phyloP scores from a whole-genome alignment of 1,140 invertebrate genomes.

The Venturia canescens region DNA sequence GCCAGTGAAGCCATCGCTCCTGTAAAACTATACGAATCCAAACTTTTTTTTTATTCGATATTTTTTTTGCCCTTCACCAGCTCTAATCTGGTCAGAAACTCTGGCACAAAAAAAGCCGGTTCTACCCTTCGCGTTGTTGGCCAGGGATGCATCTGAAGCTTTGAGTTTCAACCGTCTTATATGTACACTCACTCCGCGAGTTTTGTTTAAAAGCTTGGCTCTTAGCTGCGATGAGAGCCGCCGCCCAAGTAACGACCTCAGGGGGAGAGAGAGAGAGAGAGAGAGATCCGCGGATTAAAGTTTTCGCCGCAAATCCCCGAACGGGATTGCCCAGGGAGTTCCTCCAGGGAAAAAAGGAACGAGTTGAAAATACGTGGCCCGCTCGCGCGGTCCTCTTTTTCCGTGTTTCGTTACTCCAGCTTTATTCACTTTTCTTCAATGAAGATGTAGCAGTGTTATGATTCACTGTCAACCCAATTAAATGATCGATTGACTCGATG shows the following conservation, averaged over 20 bases:
- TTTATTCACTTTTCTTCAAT: neutral
- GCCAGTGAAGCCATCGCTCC: no score
- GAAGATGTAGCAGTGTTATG: neutral
- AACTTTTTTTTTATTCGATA: no score
- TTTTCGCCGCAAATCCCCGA: slow-evolving; percentile 39
- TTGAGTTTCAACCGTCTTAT: neutral
- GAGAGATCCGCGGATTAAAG: slow-evolving; percentile 18
- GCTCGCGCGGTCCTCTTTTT: neutral
- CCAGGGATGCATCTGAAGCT: neutral
- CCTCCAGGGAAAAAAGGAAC: neutral
- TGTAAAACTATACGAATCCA: no score
- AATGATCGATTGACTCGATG: neutral
- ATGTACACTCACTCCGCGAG: neutral
- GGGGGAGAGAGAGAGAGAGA: neutral
- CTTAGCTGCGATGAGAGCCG: neutral
- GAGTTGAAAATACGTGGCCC: neutral
- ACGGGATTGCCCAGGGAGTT: slow-evolving; percentile 30
- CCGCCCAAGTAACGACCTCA: neutral
- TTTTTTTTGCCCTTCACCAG: no score
- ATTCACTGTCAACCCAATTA: neutral
- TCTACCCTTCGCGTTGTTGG: no score
- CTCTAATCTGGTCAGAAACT: no score
- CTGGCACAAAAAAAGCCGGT: no score
- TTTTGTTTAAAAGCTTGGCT: slow-evolving; percentile 22
- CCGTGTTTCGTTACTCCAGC: neutral